Conservation (phyloP, 2,797 vertebrate species). For the Acipenser ruthenus region DNA sequence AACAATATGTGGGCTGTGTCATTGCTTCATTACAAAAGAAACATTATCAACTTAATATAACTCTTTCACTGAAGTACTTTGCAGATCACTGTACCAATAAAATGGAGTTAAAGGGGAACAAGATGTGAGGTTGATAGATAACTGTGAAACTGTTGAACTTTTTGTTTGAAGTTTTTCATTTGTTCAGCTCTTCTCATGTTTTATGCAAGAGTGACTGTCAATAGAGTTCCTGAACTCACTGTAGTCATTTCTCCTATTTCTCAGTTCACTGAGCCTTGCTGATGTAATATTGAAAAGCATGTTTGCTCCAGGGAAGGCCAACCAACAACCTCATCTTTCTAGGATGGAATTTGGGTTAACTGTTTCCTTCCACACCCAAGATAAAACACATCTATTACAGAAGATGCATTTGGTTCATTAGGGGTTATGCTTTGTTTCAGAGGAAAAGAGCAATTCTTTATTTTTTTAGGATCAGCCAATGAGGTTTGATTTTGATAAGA, state of each 20-base stretch:
- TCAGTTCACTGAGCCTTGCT: constrained; percentile 11
- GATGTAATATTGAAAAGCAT: constrained; percentile 8
- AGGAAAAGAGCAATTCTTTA: not conserved
- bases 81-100: not conserved
- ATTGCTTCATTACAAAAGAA: not conserved
- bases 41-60: not conserved
- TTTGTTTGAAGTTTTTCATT: constrained; percentile 8
- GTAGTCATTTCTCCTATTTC: constrained; percentile 10
- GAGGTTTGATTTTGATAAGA: too few species aligned
- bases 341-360: not conserved
- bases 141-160: not conserved
- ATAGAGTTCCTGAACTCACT: constrained; percentile 8
- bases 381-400: not conserved
- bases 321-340: constrained; percentile 4
- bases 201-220: not conserved
- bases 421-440: not conserved
- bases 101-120: not conserved
- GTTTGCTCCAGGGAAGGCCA: constrained; percentile 5
- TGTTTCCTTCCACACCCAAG: not conserved
- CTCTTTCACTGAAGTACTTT: not conserved
- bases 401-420: not conserved
- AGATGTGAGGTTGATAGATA: not conserved
- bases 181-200: constrained; percentile 3
- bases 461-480: too few species aligned
- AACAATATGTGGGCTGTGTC: constrained; percentile 8